phyloP scores from a whole-genome alignment of 2,888 invertebrate genomes.

The Parnassius orleans region DNA sequence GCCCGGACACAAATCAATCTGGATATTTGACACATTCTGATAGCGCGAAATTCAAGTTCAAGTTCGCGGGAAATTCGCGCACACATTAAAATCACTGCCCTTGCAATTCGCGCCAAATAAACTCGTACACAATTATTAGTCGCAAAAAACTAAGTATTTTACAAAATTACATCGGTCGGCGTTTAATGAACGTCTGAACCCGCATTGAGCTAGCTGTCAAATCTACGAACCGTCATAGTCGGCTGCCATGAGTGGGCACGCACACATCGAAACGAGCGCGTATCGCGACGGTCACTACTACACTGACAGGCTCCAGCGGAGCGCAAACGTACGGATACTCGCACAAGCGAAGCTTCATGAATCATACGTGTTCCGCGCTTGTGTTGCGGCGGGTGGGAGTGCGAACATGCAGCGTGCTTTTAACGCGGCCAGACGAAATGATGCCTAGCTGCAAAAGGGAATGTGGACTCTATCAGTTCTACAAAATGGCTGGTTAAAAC shows the following conservation, averaged over 20 bases:
- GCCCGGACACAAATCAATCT: constrained; percentile 71
- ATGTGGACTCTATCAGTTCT: constrained; percentile 66
- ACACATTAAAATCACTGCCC: constrained; percentile 44
- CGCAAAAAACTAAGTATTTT: constrained; percentile 65
- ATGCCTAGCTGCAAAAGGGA: constrained; percentile 72
- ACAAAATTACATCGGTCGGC: constrained; percentile 73
- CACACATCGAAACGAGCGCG: constrained; percentile 68
- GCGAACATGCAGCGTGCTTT: constrained; percentile 79
- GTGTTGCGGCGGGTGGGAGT: constrained; percentile 77
- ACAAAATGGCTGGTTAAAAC: constrained; percentile 70
- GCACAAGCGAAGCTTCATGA: constrained; percentile 59
- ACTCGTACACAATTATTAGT: constrained; percentile 44
- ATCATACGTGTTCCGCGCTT: constrained; percentile 68
- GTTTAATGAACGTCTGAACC: constrained; percentile 80
- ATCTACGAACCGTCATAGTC: constrained; percentile 82
- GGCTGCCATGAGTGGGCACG: constrained; percentile 77
- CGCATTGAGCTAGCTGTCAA: constrained; percentile 82
- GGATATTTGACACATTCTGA: constrained; percentile 46
- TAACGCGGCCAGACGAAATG: constrained; percentile 78
- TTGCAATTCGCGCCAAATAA: constrained; percentile 28
- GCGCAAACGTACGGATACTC: constrained; percentile 66
- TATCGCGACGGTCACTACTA: constrained; percentile 70
- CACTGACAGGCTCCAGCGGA: constrained; percentile 74
- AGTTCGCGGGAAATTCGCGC: constrained; percentile 66
- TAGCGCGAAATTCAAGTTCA: constrained; percentile 49